Evolutionary conservation across 2,888 invertebrate species (phyloP), one percentile per base, ranked within the genome.

Genomic region (Scaptomyza flava): DNA sequence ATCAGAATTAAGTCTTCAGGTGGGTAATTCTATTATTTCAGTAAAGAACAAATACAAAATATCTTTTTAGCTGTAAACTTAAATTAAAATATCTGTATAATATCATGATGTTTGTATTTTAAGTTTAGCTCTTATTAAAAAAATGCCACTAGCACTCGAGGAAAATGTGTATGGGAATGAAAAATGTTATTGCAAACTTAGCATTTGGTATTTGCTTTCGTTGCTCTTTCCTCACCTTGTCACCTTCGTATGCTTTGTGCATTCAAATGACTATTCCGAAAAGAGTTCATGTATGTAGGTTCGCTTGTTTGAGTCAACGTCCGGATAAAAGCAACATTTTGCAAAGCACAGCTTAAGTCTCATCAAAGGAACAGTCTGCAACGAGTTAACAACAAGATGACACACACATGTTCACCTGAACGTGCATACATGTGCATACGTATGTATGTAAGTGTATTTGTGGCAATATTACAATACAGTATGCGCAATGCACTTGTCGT

Each of bases 151-250:
- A 6, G 27, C 27, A 27, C 27, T 27, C 27, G 4, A 27, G 2
- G 27, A 27, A 27, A 27, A 27, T 50, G 34, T 23, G 6, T 20
- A 33, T 33, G 8, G 2, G 9, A 3, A 7, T 48, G 11, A 14
- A 54, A 70, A 54, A 27, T 79, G 65, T 71, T 76, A 60, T 69
- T 69, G 59, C 54, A 69, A 66, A 83, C 67, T 69, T 72, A 66
- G 43, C 57, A 64, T 63, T 63, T 52, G 68, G 63, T 47, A 62
- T 65, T 77, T 75, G 0, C 1, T 27, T 27, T 27, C 27, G 27
- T 27, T 34, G 34, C 33, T 54, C 52, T 52, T 77, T 59, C n/a
- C 9, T 47, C 23, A 42, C 8, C n/a, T 43, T 31, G 17, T 17
- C 17, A 17, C 9, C 33, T 43, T 17, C 7, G 45, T 43, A 47